phyloP scores from a whole-genome alignment of 1,140 invertebrate genomes.

The Diachasmimorpha longicaudata region DNA sequence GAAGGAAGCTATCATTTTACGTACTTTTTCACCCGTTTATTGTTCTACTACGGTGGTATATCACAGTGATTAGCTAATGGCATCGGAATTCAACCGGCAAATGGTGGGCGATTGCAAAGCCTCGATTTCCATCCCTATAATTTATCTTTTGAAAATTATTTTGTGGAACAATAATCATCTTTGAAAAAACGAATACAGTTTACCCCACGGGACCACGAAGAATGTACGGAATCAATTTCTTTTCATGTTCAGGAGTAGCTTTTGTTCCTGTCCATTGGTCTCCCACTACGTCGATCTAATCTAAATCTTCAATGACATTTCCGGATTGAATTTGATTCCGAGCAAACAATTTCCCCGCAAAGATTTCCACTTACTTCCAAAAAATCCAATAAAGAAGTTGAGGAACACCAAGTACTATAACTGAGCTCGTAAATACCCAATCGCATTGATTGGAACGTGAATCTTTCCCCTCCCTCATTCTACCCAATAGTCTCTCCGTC shows the following conservation, averaged over 20 bases:
- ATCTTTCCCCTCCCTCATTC: constrained; percentile 24
- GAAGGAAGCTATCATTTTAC: background rate
- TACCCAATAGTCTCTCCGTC: background rate
- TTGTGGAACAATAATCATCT: no score
- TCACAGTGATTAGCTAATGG: background rate
- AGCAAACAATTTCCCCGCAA: background rate
- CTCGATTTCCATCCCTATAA: no score
- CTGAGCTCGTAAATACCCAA: constrained; percentile 32
- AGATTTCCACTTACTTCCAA: background rate
- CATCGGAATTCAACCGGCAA: background rate
- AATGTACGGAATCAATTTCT: no score
- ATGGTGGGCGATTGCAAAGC: no score
- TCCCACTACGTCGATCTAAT: no score
- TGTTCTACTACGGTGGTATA: background rate
- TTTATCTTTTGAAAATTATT: no score
- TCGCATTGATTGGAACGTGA: constrained; percentile 35
- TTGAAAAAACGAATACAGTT: no score
- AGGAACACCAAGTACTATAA: constrained; percentile 13
- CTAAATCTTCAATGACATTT: no score
- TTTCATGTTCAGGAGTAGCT: no score
- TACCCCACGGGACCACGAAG: no score
- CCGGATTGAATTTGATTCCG: background rate
- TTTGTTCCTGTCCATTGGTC: no score
- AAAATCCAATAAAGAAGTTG: constrained; percentile 27
- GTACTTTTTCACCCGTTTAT: background rate